Evolutionary conservation across 2,888 invertebrate species (phyloP).

Genomic region (Torymus auratus): DNA sequence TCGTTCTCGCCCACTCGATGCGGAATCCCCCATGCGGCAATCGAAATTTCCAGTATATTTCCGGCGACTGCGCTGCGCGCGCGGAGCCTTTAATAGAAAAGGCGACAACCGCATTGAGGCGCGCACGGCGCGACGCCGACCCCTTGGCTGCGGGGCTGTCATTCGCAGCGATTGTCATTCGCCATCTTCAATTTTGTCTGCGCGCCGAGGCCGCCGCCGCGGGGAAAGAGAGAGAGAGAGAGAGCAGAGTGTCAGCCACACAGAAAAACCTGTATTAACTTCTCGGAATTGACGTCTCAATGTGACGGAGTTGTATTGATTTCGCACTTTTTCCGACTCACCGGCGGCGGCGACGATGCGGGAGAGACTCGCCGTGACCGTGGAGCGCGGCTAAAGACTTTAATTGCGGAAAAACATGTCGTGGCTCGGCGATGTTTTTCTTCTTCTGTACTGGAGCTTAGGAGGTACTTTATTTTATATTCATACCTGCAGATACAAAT

Average conservation of each 20-base stretch:
- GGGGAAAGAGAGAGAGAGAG: too few species aligned
- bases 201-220: background rate
- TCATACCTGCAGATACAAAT: too few species aligned
- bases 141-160: conserved; percentile 55
- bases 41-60: conserved; percentile 50
- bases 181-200: conserved; percentile 59
- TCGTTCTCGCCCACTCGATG: background rate
- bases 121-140: conserved; percentile 18
- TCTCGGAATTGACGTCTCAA: conserved; percentile 53
- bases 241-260: conserved; percentile 47
- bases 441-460: too few species aligned
- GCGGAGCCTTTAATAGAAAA: conserved; percentile 51
- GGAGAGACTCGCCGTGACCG: too few species aligned
- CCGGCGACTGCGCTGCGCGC: background rate
- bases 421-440: too few species aligned
- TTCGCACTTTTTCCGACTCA: too few species aligned
- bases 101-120: conserved; percentile 44
- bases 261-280: conserved; percentile 60
- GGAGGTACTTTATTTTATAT: too few species aligned
- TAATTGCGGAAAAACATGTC: too few species aligned
- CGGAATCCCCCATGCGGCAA: background rate
- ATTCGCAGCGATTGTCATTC: conserved; percentile 59
- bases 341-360: background rate
- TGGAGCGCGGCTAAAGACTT: too few species aligned
- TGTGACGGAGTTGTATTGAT: conserved; percentile 54